Percentiles rank a stretch among this genome's conserved stretches.
phyloP scores from a whole-genome alignment of 2,888 invertebrate species.

The Mechanitis messenoides region DNA sequence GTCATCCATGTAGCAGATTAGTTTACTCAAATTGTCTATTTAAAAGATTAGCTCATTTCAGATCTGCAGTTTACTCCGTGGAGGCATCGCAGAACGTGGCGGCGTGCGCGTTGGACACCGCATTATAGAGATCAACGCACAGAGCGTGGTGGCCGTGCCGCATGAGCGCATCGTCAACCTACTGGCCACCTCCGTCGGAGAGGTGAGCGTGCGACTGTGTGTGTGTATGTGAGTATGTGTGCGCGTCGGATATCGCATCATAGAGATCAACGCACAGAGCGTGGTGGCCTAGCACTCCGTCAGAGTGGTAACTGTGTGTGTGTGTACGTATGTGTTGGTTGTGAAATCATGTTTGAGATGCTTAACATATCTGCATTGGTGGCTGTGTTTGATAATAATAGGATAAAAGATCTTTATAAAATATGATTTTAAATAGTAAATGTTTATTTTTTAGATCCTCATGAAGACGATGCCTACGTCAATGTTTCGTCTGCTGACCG shows the following conservation, averaged over 20 bases:
- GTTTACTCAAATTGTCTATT: too few species aligned
- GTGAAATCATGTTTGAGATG: too few species aligned
- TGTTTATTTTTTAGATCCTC: slow-evolving; percentile 85
- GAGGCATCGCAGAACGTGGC: slow-evolving; percentile 99
- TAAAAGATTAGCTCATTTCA: slow-evolving; percentile 42
- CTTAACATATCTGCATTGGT: too few species aligned
- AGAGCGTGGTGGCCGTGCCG: slow-evolving; percentile 99
- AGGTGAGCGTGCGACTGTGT: slow-evolving; percentile 77
- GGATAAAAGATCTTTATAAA: too few species aligned
- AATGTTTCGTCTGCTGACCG: slow-evolving; percentile 98
- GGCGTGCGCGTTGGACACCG: slow-evolving; percentile 99
- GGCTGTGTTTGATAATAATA: too few species aligned
- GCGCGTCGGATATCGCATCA: slow-evolving; percentile 76
- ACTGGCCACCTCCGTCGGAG: slow-evolving; percentile 98
- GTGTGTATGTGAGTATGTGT: not conserved
- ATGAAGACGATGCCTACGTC: slow-evolving; percentile 99
- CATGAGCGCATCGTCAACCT: slow-evolving; percentile 99
- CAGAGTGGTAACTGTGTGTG: too few species aligned
- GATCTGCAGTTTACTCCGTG: slow-evolving; percentile 98
- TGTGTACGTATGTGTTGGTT: too few species aligned
- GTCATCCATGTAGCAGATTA: too few species aligned
- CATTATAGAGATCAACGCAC: slow-evolving; percentile 99
- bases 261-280: too few species aligned
- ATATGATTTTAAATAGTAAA: too few species aligned
- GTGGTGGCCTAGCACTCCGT: too few species aligned